phyloP scores from a whole-genome alignment of 2,113 vertebrate genomes.

The Clinocottus analis region DNA sequence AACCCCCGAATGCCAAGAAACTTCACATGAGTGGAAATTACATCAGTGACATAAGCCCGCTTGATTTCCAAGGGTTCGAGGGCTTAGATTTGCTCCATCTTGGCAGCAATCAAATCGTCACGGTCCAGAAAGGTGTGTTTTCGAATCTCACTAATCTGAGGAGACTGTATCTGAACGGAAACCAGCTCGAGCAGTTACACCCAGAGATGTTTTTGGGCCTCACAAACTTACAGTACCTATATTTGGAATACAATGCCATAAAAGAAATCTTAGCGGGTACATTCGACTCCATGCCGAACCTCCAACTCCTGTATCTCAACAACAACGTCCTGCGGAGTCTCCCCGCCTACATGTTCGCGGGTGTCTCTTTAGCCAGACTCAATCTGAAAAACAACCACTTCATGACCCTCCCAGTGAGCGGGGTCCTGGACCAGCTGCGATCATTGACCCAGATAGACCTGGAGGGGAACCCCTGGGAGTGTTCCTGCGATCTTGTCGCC shows the following conservation, averaged over 20 bases:
- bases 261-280: slow-evolving; percentile 95
- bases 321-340: slow-evolving; percentile 95
- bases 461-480: slow-evolving; percentile 98
- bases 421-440: slow-evolving; percentile 95
- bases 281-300: slow-evolving; percentile 95
- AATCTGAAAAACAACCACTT: slow-evolving; percentile 99
- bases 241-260: slow-evolving; percentile 99
- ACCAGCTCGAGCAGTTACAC: slow-evolving; percentile 93
- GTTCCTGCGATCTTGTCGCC: slow-evolving; percentile 96
- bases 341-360: slow-evolving; percentile 93
- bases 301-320: slow-evolving; percentile 96
- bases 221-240: slow-evolving; percentile 95
- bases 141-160: slow-evolving; percentile 95
- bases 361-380: slow-evolving; percentile 92
- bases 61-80: slow-evolving; percentile 92
- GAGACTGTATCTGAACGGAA: slow-evolving; percentile 95
- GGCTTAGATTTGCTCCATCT: slow-evolving; percentile 96
- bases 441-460: slow-evolving; percentile 96
- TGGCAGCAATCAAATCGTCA: slow-evolving; percentile 94
- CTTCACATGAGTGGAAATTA: slow-evolving; percentile 96
- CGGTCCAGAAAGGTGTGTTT: slow-evolving; percentile 91
- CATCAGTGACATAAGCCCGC: slow-evolving; percentile 89
- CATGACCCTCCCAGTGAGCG: slow-evolving; percentile 98
- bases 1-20: slow-evolving; percentile 95
- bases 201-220: slow-evolving; percentile 97